Conservation (phyloP, 2,113 vertebrate species). For the Platichthys flesus region DNA sequence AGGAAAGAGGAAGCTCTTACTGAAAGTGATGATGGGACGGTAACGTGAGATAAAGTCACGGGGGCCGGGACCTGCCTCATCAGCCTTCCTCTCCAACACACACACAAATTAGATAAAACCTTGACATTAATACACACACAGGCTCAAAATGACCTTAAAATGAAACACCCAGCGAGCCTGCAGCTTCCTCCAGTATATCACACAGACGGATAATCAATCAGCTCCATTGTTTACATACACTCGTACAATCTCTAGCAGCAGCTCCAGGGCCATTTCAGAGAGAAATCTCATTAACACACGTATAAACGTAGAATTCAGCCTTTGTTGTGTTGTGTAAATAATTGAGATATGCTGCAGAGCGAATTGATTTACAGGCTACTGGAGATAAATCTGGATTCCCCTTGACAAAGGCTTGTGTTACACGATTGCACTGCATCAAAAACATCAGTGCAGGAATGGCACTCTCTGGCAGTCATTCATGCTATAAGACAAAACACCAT, state of each 20-base stretch:
- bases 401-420: conserved; percentile 47
- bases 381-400: conserved; percentile 60
- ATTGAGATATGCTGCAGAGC: conserved; percentile 67
- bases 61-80: conserved; percentile 62
- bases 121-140: background rate
- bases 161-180: conserved; percentile 27
- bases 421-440: conserved; percentile 58
- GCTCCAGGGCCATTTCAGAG: conserved; percentile 32
- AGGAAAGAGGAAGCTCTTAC: conserved; percentile 64
- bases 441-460: conserved; percentile 63
- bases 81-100: conserved; percentile 46
- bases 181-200: conserved; percentile 43
- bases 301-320: conserved; percentile 46
- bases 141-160: conserved; percentile 54
- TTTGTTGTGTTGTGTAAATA: conserved; percentile 56
- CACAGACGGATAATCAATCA: conserved; percentile 52
- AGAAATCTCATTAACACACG: conserved; percentile 42
- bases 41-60: conserved; percentile 74
- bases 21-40: conserved; percentile 76
- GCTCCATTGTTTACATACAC: conserved; percentile 54
- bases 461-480: conserved; percentile 74
- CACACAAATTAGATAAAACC: background rate
- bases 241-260: conserved; percentile 36
- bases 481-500: conserved; percentile 72
- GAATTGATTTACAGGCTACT: conserved; percentile 54